Evolutionary conservation across 2,113 vertebrate genomes (phyloP).

Genomic region (Microcebus lehilahytsara): DNA sequence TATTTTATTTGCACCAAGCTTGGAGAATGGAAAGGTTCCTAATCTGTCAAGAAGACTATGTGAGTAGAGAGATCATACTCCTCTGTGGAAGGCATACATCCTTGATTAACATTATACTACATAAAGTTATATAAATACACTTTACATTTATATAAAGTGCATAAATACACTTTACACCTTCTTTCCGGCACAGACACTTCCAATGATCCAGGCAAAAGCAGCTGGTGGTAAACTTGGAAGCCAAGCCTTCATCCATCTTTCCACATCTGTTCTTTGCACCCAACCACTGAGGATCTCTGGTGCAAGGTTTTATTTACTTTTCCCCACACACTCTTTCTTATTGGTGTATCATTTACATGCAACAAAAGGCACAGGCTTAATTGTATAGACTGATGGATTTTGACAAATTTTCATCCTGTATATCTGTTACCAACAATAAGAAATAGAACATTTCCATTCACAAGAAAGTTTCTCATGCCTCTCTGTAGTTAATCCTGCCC

Average conservation of each 20-base stretch:
- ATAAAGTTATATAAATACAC: background rate
- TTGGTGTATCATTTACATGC: background rate
- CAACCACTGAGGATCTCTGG: background rate
- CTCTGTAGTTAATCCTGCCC: background rate
- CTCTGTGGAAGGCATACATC: background rate
- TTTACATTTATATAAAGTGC: background rate
- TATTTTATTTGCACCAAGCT: background rate
- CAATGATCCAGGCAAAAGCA: background rate
- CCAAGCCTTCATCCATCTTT: background rate
- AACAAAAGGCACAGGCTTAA: background rate
- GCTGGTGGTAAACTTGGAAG: background rate
- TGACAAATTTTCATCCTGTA: background rate
- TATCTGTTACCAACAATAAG: background rate
- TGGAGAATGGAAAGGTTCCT: background rate
- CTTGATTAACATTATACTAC: background rate
- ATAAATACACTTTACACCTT: background rate
- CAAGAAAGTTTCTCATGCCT: background rate
- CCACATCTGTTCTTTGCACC: background rate
- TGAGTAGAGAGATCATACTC: background rate
- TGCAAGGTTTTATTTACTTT: background rate
- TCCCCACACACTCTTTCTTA: background rate
- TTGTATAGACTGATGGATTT: background rate
- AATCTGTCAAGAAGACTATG: background rate
- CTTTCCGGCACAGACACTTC: background rate
- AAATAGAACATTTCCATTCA: background rate